Evolutionary conservation across 2,888 invertebrate species (phyloP).

Genomic region (Rhimphoctona megacephalus): DNA sequence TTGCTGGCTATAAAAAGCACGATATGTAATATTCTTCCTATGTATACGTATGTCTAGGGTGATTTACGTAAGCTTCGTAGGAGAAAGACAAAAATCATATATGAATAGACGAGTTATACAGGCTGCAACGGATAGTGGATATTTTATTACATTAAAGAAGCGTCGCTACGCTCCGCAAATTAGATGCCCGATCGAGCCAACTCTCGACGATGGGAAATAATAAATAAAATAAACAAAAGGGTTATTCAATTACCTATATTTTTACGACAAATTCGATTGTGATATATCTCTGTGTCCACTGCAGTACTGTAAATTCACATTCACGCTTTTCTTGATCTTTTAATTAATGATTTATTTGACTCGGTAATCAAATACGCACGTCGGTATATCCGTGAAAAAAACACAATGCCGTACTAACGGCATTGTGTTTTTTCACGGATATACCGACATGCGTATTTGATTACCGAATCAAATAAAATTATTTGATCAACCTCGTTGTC

Average conservation of each 20-base stretch:
- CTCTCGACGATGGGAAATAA: not conserved
- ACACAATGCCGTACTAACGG: too few species aligned
- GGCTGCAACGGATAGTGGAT: constrained; percentile 31
- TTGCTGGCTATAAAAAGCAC: constrained; percentile 61
- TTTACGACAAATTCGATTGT: constrained; percentile 5
- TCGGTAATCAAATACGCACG: constrained; percentile 68
- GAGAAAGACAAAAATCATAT: constrained; percentile 61
- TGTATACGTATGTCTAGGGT: constrained; percentile 73
- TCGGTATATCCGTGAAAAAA: constrained; percentile 74
- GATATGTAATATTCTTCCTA: constrained; percentile 61
- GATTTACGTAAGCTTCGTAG: constrained; percentile 76
- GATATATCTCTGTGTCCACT: constrained; percentile 31
- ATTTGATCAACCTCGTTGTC: constrained; percentile 76
- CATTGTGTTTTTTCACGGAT: constrained; percentile 75
- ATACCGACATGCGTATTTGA: constrained; percentile 71
- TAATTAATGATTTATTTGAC: constrained; percentile 70
- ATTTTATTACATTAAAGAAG: constrained; percentile 5
- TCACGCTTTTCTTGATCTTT: too few species aligned
- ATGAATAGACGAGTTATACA: constrained; percentile 57
- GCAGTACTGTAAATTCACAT: constrained; percentile 51
- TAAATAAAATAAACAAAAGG: not conserved
- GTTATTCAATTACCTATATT: not conserved
- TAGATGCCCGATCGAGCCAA: not conserved
- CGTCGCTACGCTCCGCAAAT: constrained; percentile 19
- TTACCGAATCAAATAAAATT: constrained; percentile 71